Base-by-base conservation (phyloP, 2,113 vertebrate species). In the Miniopterus natalensis region DNA sequence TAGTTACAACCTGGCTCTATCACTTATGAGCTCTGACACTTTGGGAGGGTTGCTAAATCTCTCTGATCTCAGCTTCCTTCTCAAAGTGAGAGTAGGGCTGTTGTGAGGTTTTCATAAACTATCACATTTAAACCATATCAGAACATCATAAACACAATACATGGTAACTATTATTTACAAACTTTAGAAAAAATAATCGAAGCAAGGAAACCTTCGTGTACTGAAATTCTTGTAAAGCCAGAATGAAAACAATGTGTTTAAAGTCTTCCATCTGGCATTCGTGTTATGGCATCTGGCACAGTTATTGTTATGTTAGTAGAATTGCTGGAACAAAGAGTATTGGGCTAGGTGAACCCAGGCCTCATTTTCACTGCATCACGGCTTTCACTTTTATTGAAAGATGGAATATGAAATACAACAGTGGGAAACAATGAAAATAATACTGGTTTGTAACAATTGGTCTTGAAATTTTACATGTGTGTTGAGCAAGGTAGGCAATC, bases 141-240 rank as follows among this genome's bases (percentile, higher is more conserved):
- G 65, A 25, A 6, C 8, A 40, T 59, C 57, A 31, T 6, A 59
- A 27, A 57, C 27, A 27, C 7, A 36, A 20, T 47, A 45, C 40
- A 25, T 20, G 8, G 3, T 6, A 53, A 29, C 53, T 66, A 23
- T 25, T 89, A 59, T 83, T 75, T 84, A 51, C 68, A 80, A 14
- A 84, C 66, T 78, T 81, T 25, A 68, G 79, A 45, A 81, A 36
- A 94, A 84, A 68, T n/a, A 49, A 85, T 55, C 17, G 66, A 73
- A 78, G 17, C 17, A 36, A 88, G 42, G 53, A 78, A 49, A 65
- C 85, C 20, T 36, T 47, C 53, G 12, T 61, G 40, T 15, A 47
- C 8, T 5, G 12, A 88, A 84, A 68, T 47, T 9, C 53, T 11
- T 17, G 1, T 8, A 29, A 77, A 73, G 8, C 36, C 27, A n/a